Base-by-base conservation (phyloP, 2,888 invertebrate species). In the Caenorhabditis panamensis region DNA sequence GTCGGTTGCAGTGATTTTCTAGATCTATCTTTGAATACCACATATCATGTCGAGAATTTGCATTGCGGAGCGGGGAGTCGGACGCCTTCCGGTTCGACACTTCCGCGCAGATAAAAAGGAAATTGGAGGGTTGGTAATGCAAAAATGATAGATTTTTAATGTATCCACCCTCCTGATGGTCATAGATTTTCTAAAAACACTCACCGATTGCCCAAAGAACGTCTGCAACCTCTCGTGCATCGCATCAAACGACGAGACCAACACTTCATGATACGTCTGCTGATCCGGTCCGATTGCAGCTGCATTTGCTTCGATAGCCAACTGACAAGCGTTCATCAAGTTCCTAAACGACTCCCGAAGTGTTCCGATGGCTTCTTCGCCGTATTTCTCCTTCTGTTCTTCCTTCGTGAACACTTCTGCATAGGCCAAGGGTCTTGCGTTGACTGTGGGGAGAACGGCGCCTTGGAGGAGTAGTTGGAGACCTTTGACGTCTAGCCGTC, bases 361-460 rank as follows among this genome's bases (percentile, higher is more conserved):
- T 56, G 86, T 81, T 6, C 71, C 75, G 6, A 88, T 77, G 26
- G 86, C 89, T 20, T 87, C 82, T 9, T 84, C 84, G 8, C 90
- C 90, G 79, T 91, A 91, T 56, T 89, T 87, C 26, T 84, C 83
- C 53, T 83, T 84, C 80, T 90, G 90, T 13, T 87, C 87, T 6
- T 89, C 88, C 91, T 95, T 95, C 22, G 97, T 93, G 92, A 98
- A 98, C 0, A 95, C 96, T 89, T 95, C 94, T 0, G 97, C 97
- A 92, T 97, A 98, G 6, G 97, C 96, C 84, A 97, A 92, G 0
- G 97, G 97, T 0, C 97, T 97, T 0, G 96, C 96, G 92, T 97
- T 96, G 13, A 93, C 93, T 91, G 69, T 77, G n/a, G 59, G 56
- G 1, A 56, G n/a, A 1, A 58, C 66, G 49, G 72, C 61, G 84